These are phyloP conservation scores for Dinothrombium tinctorium DNA, from an alignment of 1,140 invertebrate genomes.

Conservation along the genomic window DNA sequence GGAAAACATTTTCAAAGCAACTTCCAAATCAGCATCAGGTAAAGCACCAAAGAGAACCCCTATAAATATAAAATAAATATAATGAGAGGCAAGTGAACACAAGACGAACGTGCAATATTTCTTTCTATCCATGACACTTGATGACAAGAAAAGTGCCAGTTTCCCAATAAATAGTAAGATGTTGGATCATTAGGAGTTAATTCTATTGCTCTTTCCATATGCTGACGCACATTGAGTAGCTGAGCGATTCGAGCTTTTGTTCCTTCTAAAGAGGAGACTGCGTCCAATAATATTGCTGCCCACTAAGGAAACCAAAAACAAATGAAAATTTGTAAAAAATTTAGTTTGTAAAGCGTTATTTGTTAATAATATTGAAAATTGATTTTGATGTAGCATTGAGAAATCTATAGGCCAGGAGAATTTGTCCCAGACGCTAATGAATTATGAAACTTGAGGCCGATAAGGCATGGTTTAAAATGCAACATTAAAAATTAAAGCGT, in stretches of 20 bases:
- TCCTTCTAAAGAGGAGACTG: not conserved
- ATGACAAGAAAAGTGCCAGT: slow-evolving; percentile 10
- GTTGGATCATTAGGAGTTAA: slow-evolving; percentile 7
- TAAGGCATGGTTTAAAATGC: no score
- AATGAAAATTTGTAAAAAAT: not conserved
- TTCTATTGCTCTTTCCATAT: slow-evolving; percentile 11
- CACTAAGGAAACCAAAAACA: not conserved
- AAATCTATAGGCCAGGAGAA: not conserved
- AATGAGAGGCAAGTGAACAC: not conserved
- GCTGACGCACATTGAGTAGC: slow-evolving; percentile 3
- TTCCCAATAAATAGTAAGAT: slow-evolving; percentile 7
- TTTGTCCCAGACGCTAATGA: no score
- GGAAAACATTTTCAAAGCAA: slow-evolving; percentile 5
- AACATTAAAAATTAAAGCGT: no score
- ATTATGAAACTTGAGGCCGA: no score
- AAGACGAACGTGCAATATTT: slow-evolving; percentile 5
- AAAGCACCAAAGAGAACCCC: slow-evolving; percentile 3
- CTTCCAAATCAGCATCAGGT: slow-evolving; percentile 8
- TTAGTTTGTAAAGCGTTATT: no score
- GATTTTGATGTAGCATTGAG: not conserved
- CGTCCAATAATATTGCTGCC: slow-evolving; percentile 9
- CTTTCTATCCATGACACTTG: slow-evolving; percentile 9
- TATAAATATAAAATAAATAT: not conserved
- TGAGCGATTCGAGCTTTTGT: slow-evolving; percentile 4
- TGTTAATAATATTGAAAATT: no score